phyloP scores from a whole-genome alignment of 1,140 invertebrate species.

The Venturia canescens region DNA sequence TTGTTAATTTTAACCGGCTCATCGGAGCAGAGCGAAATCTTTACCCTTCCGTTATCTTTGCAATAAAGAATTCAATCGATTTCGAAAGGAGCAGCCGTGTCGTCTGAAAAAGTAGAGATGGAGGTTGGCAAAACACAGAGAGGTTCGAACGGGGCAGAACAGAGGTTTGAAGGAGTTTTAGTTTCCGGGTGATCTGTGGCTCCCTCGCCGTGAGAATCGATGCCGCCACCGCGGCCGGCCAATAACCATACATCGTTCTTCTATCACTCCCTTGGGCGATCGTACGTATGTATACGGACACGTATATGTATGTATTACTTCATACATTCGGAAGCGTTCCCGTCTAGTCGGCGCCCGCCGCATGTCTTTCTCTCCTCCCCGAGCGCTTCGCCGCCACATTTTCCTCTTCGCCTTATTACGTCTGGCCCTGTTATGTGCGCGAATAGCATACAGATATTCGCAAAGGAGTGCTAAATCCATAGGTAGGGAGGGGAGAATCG shows the following conservation, averaged over 20 bases:
- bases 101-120: constrained; percentile 7
- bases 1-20: background rate
- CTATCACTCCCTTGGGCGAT: constrained; percentile 74
- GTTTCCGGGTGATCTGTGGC: constrained; percentile 75
- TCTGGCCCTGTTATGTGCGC: constrained; percentile 24
- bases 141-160: constrained; percentile 38
- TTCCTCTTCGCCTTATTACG: constrained; percentile 33
- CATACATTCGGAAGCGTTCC: constrained; percentile 26
- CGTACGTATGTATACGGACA: constrained; percentile 11
- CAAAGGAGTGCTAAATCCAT: background rate
- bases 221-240: constrained; percentile 67
- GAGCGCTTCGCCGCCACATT: constrained; percentile 1
- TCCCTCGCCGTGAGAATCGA: constrained; percentile 75
- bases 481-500: background rate
- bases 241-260: constrained; percentile 75
- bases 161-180: constrained; percentile 65
- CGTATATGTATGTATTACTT: constrained; percentile 6
- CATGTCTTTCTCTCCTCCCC: background rate
- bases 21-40: background rate
- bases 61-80: constrained; percentile 64
- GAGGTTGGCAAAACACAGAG: background rate
- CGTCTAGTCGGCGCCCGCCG: constrained; percentile 31
- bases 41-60: constrained; percentile 56
- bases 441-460: constrained; percentile 18
- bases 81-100: background rate